Evolutionary conservation across 2,113 vertebrate genomes (phyloP).

Genomic region (Cochlearius cochlearius): DNA sequence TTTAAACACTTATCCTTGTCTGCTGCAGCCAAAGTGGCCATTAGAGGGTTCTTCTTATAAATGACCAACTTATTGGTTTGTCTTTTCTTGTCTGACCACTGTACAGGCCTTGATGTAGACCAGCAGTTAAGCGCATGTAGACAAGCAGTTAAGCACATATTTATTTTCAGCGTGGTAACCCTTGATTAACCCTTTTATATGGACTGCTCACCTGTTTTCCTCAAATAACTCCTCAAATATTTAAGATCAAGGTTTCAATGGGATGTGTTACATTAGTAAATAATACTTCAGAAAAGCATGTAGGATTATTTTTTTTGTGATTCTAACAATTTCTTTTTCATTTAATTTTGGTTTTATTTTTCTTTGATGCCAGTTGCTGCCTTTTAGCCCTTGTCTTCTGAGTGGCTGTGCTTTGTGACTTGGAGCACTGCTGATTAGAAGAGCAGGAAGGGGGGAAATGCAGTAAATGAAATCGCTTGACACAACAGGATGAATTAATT

Average conservation of each 20-base stretch:
- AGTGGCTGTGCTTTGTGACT: neutral
- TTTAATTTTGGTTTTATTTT: neutral
- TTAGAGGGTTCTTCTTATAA: neutral
- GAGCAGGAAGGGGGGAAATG: neutral
- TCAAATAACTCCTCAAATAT: neutral
- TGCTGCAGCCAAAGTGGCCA: neutral
- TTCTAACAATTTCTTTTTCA: neutral
- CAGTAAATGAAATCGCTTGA: neutral
- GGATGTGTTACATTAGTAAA: neutral
- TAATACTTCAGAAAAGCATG: neutral
- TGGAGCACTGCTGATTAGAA: neutral
- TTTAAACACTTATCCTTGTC: neutral
- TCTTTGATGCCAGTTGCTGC: neutral
- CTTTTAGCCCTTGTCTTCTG: neutral
- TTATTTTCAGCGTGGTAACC: neutral
- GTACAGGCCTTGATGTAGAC: neutral
- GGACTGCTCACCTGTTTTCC: neutral
- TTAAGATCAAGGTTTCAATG: neutral
- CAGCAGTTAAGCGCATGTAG: neutral
- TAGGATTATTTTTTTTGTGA: neutral
- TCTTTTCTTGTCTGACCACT: neutral
- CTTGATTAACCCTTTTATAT: neutral
- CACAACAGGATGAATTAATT: neutral
- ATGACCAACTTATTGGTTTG: neutral
- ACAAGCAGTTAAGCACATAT: neutral